phyloP scores from a whole-genome alignment of 2,888 invertebrate genomes.

The Artemia sinica region DNA sequence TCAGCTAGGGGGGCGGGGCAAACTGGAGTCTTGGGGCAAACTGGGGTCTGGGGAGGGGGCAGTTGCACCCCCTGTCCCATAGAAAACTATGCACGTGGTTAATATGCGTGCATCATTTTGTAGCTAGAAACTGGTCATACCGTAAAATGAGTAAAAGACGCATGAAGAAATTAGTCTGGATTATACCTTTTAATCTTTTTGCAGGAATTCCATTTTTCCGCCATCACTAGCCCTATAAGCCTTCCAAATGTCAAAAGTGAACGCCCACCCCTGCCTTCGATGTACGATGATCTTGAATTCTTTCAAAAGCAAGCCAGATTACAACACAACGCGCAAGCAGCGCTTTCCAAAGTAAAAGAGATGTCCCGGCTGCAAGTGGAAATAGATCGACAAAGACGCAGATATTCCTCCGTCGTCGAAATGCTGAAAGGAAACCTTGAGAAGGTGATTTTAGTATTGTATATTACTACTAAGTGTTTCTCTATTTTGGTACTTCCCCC shows the following conservation, averaged over 20 bases:
- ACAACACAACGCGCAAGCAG: slow-evolving; percentile 70
- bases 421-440: slow-evolving; percentile 61
- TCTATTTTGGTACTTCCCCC: too few species aligned
- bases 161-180: neutral
- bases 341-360: slow-evolving; percentile 71
- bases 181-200: neutral
- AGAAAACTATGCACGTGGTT: too few species aligned
- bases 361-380: slow-evolving; percentile 80
- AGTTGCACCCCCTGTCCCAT: too few species aligned
- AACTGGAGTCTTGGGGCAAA: too few species aligned
- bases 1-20: too few species aligned
- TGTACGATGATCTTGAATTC: slow-evolving; percentile 39
- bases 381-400: slow-evolving; percentile 30
- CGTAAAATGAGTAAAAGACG: neutral
- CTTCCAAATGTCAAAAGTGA: neutral
- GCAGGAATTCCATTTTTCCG: slow-evolving; percentile 1
- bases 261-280: slow-evolving; percentile 7
- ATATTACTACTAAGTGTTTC: too few species aligned
- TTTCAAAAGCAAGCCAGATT: slow-evolving; percentile 60
- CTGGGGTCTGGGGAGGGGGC: too few species aligned
- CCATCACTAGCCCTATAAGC: slow-evolving; percentile 12
- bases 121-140: neutral
- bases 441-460: slow-evolving; percentile 37
- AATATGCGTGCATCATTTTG: too few species aligned
- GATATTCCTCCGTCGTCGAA: slow-evolving; percentile 62